phyloP scores from a whole-genome alignment of 2,888 invertebrate species.

The Drosophila mercatorum region DNA sequence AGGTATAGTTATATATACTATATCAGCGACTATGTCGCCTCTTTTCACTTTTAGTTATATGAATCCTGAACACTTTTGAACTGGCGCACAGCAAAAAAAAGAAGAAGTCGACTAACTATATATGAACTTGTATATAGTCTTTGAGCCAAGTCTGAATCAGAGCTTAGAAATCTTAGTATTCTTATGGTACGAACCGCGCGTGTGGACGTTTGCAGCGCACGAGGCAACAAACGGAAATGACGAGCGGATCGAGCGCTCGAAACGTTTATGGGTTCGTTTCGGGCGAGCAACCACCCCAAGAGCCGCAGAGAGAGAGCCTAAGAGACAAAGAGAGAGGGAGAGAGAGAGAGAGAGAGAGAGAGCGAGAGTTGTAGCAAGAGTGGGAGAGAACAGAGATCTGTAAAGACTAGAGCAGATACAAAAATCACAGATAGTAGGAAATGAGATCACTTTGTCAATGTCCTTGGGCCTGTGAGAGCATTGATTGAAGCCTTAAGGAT shows the following conservation, averaged over 20 bases:
- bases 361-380: not conserved
- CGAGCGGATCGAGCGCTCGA: conserved; percentile 35
- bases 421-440: conserved; percentile 10
- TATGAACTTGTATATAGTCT: not conserved
- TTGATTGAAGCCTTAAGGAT: conserved; percentile 2
- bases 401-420: conserved; percentile 19
- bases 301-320: conserved; percentile 1
- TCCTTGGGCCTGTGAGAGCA: conserved; percentile 4
- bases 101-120: not conserved
- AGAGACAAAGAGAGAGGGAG: not conserved
- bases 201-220: conserved; percentile 60
- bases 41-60: not conserved
- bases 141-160: not conserved
- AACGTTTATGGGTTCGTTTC: conserved; percentile 41
- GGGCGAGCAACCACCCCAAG: conserved; percentile 46
- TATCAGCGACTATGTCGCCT: conserved; percentile 63
- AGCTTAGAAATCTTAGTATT: not conserved
- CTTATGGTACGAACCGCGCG: conserved; percentile 12
- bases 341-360: not conserved
- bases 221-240: conserved; percentile 76
- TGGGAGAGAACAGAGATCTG: conserved; percentile 4
- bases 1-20: not conserved
- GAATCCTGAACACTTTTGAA: conserved; percentile 17
- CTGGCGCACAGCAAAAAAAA: conserved; percentile 33
- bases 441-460: conserved; percentile 31